phyloP scores from a whole-genome alignment of 2,888 invertebrate genomes.

The Hirtodrosophila trivittata region DNA sequence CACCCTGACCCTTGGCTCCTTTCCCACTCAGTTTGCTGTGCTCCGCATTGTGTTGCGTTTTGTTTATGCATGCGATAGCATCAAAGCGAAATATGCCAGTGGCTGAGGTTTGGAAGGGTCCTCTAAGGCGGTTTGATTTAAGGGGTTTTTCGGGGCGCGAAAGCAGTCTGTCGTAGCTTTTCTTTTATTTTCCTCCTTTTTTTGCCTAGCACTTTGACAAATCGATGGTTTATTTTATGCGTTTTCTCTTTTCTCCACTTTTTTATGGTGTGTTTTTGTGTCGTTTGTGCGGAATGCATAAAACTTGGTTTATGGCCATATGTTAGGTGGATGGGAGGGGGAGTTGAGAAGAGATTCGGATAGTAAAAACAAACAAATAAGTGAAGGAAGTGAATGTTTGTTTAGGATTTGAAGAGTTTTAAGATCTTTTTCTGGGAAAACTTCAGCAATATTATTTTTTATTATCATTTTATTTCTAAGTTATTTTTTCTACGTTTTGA shows the following conservation, averaged over 20 bases:
- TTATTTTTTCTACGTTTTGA: too few relatives aligned
- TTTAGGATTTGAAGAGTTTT: too few relatives aligned
- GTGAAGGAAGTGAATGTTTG: neutral
- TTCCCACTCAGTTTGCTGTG: too few relatives aligned
- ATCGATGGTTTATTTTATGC: constrained; percentile 53
- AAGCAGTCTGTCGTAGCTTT: neutral
- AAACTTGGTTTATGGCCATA: constrained; percentile 39
- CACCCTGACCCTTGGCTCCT: constrained; percentile 3
- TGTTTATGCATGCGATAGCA: constrained; percentile 70
- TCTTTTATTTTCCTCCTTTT: neutral
- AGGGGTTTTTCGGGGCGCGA: too few relatives aligned
- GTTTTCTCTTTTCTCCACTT: neutral
- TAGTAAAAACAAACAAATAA: neutral
- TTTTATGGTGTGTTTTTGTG: constrained; percentile 21
- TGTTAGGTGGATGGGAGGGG: constrained; percentile 21
- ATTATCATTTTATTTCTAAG: too few relatives aligned
- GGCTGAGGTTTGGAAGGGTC: constrained; percentile 11
- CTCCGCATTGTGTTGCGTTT: constrained; percentile 72
- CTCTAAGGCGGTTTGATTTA: neutral
- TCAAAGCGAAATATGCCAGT: constrained; percentile 58
- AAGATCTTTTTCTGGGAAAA: too few relatives aligned
- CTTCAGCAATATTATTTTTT: too few relatives aligned
- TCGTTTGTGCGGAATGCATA: constrained; percentile 36
- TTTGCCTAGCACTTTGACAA: constrained; percentile 48
- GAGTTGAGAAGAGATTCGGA: too few relatives aligned